Evolutionary conservation across 2,113 vertebrate genomes (phyloP), one percentile per base, ranked within the genome.

Genomic region (Coregonus clupeaformis): DNA sequence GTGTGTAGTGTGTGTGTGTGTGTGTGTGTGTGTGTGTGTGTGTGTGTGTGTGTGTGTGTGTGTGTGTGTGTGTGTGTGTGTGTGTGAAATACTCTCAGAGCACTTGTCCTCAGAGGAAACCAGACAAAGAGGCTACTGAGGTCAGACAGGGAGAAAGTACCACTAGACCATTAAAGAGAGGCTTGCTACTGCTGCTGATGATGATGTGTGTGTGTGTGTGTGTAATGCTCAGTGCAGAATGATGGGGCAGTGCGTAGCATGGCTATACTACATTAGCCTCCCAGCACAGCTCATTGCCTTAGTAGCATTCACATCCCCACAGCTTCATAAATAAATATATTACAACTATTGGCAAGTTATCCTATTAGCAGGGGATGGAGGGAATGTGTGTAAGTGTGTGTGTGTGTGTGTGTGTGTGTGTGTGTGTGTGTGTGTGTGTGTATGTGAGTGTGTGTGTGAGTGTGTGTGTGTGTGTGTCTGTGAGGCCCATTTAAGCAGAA

Each of bases 271-370:
- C 88, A 90, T 91, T 89, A 91, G 80, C 64, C 70, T 84, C 79
- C 72, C 74, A 86, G 84, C 88, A 91, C 90, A 91, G 85, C 88
- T 90, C 89, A 90, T 91, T 91, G 87, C 85, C 80, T 88, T 83
- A 71, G 81, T 27, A 49, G 70, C 85, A 83, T 77, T 80, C 78
- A 72, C 81, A 82, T 89, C 83, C 85, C 87, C 75, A 77, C 32
- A 60, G 83, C 83, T 89, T 88, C 87, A 84, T 86, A 82, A 86
- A 78, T 79, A 87, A 85, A 88, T 84, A 71, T 87, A 89, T 89
- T 90, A 87, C 24, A 20, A 32, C 82, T 88, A 87, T 89, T 87
- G 87, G 85, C 77, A 80, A 78, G 72, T 78, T 80, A 80, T 90
- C 82, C 86, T 85, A 82, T 89, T 85, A 83, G 87, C 75, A 79